Conservation (phyloP, 1,140 invertebrate species). For the Thrips palmi region DNA sequence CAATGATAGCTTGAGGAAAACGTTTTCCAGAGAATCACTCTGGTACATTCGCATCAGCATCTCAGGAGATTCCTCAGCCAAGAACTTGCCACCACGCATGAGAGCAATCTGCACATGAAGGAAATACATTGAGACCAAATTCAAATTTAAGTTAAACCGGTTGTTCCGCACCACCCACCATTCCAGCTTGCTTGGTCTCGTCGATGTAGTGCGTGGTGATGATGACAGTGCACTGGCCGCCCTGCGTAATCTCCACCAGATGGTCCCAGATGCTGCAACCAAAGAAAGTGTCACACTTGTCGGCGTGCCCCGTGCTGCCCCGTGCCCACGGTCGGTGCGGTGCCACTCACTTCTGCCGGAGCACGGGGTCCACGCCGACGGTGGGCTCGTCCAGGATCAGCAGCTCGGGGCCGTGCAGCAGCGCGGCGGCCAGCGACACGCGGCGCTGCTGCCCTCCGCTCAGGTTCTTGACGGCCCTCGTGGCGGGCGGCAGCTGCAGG, state of each 20-base stretch:
- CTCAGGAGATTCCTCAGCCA: slow-evolving; percentile 38
- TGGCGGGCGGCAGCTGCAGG: slow-evolving; percentile 68
- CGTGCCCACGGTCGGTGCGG: too few relatives aligned
- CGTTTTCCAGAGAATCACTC: slow-evolving; percentile 34
- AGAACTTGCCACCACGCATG: slow-evolving; percentile 38
- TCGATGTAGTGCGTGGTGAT: slow-evolving; percentile 91
- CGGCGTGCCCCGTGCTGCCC: too few relatives aligned
- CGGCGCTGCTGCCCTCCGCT: slow-evolving; percentile 81
- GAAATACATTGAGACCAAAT: not conserved
- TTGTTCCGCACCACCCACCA: slow-evolving; percentile 36
- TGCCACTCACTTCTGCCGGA: slow-evolving; percentile 60
- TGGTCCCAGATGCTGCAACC: slow-evolving; percentile 74
- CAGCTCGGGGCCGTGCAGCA: slow-evolving; percentile 75
- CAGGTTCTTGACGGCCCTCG: slow-evolving; percentile 70
- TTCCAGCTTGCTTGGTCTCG: slow-evolving; percentile 73
- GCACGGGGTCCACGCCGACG: slow-evolving; percentile 75
- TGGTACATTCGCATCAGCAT: slow-evolving; percentile 27
- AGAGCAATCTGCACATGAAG: slow-evolving; percentile 30
- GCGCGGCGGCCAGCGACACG: slow-evolving; percentile 68
- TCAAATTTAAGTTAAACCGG: not conserved
- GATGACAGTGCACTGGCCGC: slow-evolving; percentile 71
- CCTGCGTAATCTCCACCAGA: slow-evolving; percentile 62
- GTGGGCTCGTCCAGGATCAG: slow-evolving; percentile 87
- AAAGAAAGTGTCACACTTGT: too few relatives aligned
- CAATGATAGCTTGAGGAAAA: slow-evolving; percentile 42